Conservation (phyloP, 1,140 invertebrate genomes). For the Augochlora pura region DNA sequence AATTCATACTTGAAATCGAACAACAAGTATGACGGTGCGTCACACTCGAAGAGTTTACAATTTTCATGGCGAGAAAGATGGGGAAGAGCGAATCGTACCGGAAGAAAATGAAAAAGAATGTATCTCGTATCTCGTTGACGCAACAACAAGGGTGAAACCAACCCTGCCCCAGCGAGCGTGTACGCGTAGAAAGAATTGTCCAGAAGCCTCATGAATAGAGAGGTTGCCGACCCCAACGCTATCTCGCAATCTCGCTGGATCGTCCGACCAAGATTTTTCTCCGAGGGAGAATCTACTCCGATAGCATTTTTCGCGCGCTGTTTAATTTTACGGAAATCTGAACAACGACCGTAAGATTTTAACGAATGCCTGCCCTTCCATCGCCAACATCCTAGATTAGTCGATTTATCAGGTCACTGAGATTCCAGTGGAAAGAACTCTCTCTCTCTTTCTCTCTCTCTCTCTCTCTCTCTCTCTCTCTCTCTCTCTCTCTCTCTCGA, state of each 20-base stretch:
- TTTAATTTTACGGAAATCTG: background rate
- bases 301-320: background rate
- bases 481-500: too few species aligned
- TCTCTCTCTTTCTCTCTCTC: too few species aligned
- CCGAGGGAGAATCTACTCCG: background rate
- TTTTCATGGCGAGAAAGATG: too few species aligned
- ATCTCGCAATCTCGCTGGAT: background rate
- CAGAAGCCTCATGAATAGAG: slow-evolving; percentile 16
- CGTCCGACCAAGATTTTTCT: slow-evolving; percentile 8
- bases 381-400: background rate
- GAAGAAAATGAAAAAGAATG: background rate
- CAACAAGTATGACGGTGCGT: too few species aligned
- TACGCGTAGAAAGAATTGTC: background rate
- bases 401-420: too few species aligned
- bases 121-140: background rate
- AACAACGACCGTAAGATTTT: background rate
- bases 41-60: too few species aligned
- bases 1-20: too few species aligned
- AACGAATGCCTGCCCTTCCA: background rate
- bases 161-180: background rate
- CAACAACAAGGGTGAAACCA: background rate
- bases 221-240: slow-evolving; percentile 3
- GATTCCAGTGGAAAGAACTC: too few species aligned
- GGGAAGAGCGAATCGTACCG: background rate
- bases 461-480: too few species aligned